A percentile compares a stretch with the other conserved stretches of the same genome.
These are phyloP conservation scores for Sinocyclocheilus anshuiensis DNA, from an alignment of 2,113 vertebrate species.

Conservation along the genomic window DNA sequence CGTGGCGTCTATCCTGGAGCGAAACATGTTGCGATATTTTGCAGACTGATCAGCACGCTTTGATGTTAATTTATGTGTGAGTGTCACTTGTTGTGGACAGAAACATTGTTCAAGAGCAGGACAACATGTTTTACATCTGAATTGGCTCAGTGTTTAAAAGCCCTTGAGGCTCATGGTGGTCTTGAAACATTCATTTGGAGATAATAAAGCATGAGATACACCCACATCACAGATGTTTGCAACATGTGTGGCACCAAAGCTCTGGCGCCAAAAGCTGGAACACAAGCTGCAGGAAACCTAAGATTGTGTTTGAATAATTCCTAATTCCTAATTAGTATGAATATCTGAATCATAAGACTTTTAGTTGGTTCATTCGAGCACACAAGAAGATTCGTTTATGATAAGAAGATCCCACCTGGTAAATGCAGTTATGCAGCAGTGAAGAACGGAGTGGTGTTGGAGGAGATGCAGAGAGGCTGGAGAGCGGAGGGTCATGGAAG, in stretches of 20 bases:
- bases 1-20: constrained; percentile 29
- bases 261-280: too few relatives aligned
- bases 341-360: not conserved
- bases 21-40: constrained; percentile 10
- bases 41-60: not conserved
- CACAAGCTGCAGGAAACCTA: not conserved
- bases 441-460: constrained; percentile 14
- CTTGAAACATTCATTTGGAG: not conserved
- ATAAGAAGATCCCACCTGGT: not conserved
- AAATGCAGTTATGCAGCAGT: not conserved
- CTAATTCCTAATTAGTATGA: not conserved
- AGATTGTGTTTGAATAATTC: not conserved
- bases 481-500: constrained; percentile 50
- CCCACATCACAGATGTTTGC: not conserved
- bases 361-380: not conserved
- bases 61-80: constrained; percentile 40
- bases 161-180: not conserved
- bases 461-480: constrained; percentile 45
- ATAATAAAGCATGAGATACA: not conserved
- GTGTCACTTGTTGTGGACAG: constrained; percentile 16
- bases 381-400: not conserved
- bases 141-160: constrained; percentile 7
- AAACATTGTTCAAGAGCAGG: not conserved
- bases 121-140: constrained; percentile 44
- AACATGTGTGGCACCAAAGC: not conserved